phyloP scores from a whole-genome alignment of 2,888 invertebrate species.

The Unio pictorum region DNA sequence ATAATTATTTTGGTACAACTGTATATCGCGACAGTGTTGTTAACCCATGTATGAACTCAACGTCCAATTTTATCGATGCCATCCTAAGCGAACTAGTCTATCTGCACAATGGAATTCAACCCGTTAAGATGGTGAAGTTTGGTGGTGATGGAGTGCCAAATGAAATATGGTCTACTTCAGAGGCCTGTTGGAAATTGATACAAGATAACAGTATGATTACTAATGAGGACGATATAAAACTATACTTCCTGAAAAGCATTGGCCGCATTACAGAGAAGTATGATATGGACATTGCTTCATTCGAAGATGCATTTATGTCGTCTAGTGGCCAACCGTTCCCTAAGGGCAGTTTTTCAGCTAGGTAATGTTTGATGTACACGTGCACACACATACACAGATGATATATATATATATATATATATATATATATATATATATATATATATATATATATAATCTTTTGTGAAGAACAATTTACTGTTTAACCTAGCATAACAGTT shows the following conservation, averaged over 20 bases:
- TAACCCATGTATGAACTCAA: constrained; percentile 48
- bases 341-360: neutral
- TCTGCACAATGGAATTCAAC: constrained; percentile 29
- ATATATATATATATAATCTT: no score
- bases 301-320: constrained; percentile 57
- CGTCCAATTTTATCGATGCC: constrained; percentile 34
- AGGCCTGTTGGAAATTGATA: constrained; percentile 28
- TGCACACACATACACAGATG: neutral
- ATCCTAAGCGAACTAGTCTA: constrained; percentile 22
- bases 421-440: no score
- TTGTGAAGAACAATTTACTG: no score
- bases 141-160: constrained; percentile 43
- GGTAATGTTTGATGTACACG: constrained; percentile 1
- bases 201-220: neutral
- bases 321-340: constrained; percentile 3
- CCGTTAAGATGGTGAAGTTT: constrained; percentile 33
- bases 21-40: constrained; percentile 50
- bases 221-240: no score
- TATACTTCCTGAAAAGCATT: no score
- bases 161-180: constrained; percentile 42
- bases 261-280: constrained; percentile 2
- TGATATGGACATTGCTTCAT: constrained; percentile 46
- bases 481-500: no score
- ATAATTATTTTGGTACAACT: constrained; percentile 51
- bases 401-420: no score